Conservation (phyloP, 2,888 invertebrate genomes). For the Ormyrus labotus region DNA sequence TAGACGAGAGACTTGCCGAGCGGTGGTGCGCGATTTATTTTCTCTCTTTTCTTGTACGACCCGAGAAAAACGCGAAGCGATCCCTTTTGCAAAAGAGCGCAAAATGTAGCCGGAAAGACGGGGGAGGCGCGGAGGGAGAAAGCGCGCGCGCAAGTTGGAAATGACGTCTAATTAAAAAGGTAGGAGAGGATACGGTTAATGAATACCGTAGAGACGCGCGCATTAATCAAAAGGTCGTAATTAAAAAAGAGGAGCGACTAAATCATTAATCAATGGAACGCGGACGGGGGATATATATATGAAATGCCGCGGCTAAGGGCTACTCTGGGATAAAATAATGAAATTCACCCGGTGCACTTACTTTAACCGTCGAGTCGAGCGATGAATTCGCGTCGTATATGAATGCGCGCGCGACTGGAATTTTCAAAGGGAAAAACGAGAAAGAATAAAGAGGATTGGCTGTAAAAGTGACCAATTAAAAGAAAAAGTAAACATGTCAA, state of each 20-base stretch:
- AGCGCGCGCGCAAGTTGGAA: conserved; percentile 37
- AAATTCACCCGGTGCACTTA: too few relatives aligned
- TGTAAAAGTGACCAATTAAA: background rate
- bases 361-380: background rate
- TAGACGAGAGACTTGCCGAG: too few relatives aligned
- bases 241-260: conserved; percentile 52
- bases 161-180: conserved; percentile 55
- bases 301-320: conserved; percentile 16
- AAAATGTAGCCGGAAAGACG: too few relatives aligned
- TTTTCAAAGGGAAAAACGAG: background rate
- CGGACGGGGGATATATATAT: background rate
- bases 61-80: background rate
- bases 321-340: conserved; percentile 14
- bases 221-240: conserved; percentile 53
- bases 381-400: conserved; percentile 2
- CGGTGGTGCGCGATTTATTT: conserved; percentile 22
- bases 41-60: conserved; percentile 22
- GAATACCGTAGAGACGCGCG: conserved; percentile 34
- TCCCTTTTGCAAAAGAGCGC: too few relatives aligned
- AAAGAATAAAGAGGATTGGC: background rate
- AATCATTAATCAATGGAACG: conserved; percentile 52
- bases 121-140: background rate
- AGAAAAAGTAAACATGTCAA: background rate
- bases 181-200: conserved; percentile 51
- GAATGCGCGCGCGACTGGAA: background rate